Evolutionary conservation across 53 echinoderm and acorn worm genomes (phyloP).

Genomic region (Arbacia lixula): DNA sequence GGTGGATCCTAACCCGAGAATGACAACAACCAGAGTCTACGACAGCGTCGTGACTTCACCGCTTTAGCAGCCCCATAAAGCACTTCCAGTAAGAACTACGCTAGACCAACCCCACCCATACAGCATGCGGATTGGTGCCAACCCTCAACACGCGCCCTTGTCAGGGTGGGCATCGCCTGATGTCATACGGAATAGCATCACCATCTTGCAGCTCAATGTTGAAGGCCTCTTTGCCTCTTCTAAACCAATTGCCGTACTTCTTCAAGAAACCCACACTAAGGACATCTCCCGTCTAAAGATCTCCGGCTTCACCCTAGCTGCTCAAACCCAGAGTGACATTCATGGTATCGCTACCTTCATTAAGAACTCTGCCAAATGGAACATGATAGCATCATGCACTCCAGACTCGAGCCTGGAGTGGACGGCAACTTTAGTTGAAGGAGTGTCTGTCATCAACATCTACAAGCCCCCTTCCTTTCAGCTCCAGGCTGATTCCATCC

Average conservation of each 20-base stretch:
- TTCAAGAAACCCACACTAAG: slow-evolving; percentile 39
- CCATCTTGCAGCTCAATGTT: slow-evolving; percentile 30
- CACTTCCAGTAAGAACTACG: not conserved
- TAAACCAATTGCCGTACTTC: slow-evolving; percentile 15
- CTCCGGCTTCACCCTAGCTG: slow-evolving; percentile 16
- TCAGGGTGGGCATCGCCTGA: slow-evolving; percentile 22
- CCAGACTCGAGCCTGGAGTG: slow-evolving; percentile 33
- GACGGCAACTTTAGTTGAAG: slow-evolving; percentile 36
- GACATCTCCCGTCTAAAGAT: slow-evolving; percentile 32
- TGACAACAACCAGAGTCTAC: not conserved
- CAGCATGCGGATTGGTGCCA: slow-evolving; percentile 18
- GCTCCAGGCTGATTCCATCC: slow-evolving; percentile 23
- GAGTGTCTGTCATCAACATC: slow-evolving; percentile 31
- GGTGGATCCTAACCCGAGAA: not conserved
- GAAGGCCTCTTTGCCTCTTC: slow-evolving; percentile 36
- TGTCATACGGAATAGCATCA: slow-evolving; percentile 36
- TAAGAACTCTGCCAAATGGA: too few species aligned
- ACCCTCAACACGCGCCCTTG: slow-evolving; percentile 34
- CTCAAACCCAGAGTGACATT: too few species aligned
- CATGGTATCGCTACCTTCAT: too few species aligned
- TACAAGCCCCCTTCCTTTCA: slow-evolving; percentile 28
- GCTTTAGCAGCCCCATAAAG: not conserved
- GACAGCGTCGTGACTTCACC: not conserved
- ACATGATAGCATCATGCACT: too few species aligned
- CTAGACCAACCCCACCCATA: not conserved